A percentile compares a stretch with the other conserved stretches of the same genome.
Evolutionary conservation across 2,888 invertebrate genomes (phyloP).

Genomic region (Pollenia labialis): DNA sequence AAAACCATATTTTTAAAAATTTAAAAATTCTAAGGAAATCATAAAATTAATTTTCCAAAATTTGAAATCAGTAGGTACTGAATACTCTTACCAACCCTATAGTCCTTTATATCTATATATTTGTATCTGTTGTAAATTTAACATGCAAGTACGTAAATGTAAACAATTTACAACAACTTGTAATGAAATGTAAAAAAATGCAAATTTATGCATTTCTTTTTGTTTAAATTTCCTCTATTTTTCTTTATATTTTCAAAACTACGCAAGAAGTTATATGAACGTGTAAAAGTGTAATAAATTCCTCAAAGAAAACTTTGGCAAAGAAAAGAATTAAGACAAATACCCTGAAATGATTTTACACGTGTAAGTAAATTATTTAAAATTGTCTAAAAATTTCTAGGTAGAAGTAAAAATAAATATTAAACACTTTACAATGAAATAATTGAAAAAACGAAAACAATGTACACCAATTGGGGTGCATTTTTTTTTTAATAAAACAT

Average conservation of each 20-base stretch:
- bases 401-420: slow-evolving; percentile 32
- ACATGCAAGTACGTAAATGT: slow-evolving; percentile 29
- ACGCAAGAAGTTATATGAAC: neutral
- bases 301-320: slow-evolving; percentile 16
- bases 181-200: slow-evolving; percentile 12
- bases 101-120: neutral
- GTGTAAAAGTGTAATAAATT: slow-evolving; percentile 46
- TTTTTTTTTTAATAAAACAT: neutral
- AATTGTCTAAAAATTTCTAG: slow-evolving; percentile 23
- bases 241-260: slow-evolving; percentile 2
- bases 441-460: neutral
- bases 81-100: neutral
- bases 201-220: slow-evolving; percentile 49
- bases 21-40: no score
- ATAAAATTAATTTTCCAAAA: neutral
- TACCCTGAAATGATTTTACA: neutral
- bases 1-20: no score
- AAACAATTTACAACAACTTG: slow-evolving; percentile 43
- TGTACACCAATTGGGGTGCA: slow-evolving; percentile 14
- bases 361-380: slow-evolving; percentile 47
- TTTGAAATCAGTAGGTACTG: neutral
- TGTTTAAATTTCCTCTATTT: slow-evolving; percentile 27
- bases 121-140: slow-evolving; percentile 8
- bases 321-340: neutral
- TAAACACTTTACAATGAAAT: slow-evolving; percentile 19